A percentile compares a stretch with the other conserved stretches of the same genome.
phyloP scores from a whole-genome alignment of 1,140 invertebrate genomes.

The Sycobia sp. region DNA sequence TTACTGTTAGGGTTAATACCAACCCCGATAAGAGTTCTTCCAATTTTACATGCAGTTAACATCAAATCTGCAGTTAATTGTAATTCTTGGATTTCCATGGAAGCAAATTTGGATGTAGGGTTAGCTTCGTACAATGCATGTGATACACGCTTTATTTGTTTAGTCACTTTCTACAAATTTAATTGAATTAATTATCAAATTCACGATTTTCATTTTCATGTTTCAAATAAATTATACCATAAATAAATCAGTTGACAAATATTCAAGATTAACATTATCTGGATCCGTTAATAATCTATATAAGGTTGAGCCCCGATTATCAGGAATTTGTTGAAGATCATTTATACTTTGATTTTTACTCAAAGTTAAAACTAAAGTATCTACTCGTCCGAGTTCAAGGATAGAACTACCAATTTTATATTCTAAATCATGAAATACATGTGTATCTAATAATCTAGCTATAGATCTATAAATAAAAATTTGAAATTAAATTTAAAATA shows the following conservation, averaged over 20 bases:
- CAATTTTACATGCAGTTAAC: slow-evolving; percentile 69
- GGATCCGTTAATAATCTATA: slow-evolving; percentile 69
- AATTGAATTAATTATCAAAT: slow-evolving; percentile 5
- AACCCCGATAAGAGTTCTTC: slow-evolving; percentile 64
- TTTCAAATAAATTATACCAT: slow-evolving; percentile 55
- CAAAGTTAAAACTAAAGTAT: slow-evolving; percentile 65
- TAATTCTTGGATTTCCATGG: slow-evolving; percentile 65
- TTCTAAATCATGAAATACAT: slow-evolving; percentile 66
- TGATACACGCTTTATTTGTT: slow-evolving; percentile 65
- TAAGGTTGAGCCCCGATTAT: slow-evolving; percentile 68
- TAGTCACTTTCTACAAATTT: slow-evolving; percentile 65
- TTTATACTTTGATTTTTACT: slow-evolving; percentile 59
- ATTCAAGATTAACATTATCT: slow-evolving; percentile 67
- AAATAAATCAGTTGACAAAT: slow-evolving; percentile 66
- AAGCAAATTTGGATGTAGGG: slow-evolving; percentile 54
- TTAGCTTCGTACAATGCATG: slow-evolving; percentile 60
- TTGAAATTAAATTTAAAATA: too few species aligned
- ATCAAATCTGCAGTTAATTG: slow-evolving; percentile 69
- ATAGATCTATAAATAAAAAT: slow-evolving; percentile 49
- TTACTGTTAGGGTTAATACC: slow-evolving; percentile 69
- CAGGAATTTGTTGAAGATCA: slow-evolving; percentile 65
- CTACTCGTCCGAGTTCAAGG: slow-evolving; percentile 68
- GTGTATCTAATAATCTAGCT: slow-evolving; percentile 66
- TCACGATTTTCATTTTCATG: neutral
- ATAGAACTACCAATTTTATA: slow-evolving; percentile 65